Base-by-base conservation (phyloP, 2,888 invertebrate genomes). In the Chorisops tibialis region DNA sequence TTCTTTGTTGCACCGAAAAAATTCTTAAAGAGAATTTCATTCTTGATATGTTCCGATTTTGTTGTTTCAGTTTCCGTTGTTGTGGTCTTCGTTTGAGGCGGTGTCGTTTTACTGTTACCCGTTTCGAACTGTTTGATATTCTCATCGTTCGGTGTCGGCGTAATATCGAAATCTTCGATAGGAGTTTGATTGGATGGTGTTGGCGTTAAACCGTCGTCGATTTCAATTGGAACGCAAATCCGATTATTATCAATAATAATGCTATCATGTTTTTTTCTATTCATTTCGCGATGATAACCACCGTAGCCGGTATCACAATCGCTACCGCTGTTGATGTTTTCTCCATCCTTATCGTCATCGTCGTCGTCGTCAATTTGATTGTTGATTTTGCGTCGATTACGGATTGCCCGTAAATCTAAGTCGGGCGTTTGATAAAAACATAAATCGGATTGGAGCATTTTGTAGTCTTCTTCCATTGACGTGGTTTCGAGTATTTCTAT, bases 381-480 rank as follows among this genome's bases (percentile, higher is more conserved):
- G 51, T 72, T 68, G 21, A 72, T 70, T 62, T 75, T 74, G 45
- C 75, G 74, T 9, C 74, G 71, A 7, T 76, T 75, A 21, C 74
- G 68, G 50, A 77, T 59, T 1, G 76, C 75, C 16, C 70, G 73
- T 61, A 75, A 74, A 67, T 77, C 75, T 18, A 72, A 69, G 41
- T 75, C 81, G 61, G 72, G 76, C 41, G 72, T 67, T 54, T 74
- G 72, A 69, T 75, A 78, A 66, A 77, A 75, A 63, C 74, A 75
- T 16, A 75, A 65, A 67, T 79, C 78, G 43, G 75, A 71, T 63
- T 78, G 76, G 62, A 76, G 66, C 71, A 74, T 70, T 63, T 74
- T 73, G 65, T 77, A 78, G 52, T 79, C 78, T 64, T 77, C 78
- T 62, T 79, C 77, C 74, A 78, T 77, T 4, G 79, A 79, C 9